Percentiles rank a stretch among this genome's conserved stretches.
phyloP scores from a whole-genome alignment of 2,888 invertebrate genomes.

The Mycalesis mineus region DNA sequence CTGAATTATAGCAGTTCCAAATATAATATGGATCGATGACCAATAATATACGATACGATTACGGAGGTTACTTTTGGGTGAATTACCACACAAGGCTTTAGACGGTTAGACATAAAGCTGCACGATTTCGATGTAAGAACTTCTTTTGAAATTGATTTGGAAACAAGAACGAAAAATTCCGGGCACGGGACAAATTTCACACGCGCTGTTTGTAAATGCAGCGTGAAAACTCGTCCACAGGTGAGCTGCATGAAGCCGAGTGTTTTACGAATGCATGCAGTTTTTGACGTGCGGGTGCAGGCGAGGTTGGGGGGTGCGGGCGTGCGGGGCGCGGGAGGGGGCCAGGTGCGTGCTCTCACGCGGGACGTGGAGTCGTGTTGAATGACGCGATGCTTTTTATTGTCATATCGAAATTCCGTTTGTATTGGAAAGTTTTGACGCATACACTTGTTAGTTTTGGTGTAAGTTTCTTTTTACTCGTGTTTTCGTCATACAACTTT shows the following conservation, averaged over 20 bases:
- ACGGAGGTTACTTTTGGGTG: too few species aligned
- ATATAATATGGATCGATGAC: too few species aligned
- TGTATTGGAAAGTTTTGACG: background rate
- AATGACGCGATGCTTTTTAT: slow-evolving; percentile 9
- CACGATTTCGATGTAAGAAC: too few species aligned
- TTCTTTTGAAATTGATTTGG: too few species aligned
- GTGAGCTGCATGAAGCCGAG: slow-evolving; percentile 11
- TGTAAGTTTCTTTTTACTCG: too few species aligned
- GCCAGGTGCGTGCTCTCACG: slow-evolving; percentile 31
- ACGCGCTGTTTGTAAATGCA: background rate
- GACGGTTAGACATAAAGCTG: too few species aligned
- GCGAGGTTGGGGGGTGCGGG: too few species aligned
- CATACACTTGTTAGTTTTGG: too few species aligned
- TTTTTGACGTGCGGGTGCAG: slow-evolving; percentile 23
- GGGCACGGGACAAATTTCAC: background rate
- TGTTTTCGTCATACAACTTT: background rate
- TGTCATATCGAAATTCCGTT: background rate
- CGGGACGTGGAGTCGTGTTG: slow-evolving; percentile 22
- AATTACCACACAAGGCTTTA: too few species aligned
- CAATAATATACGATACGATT: too few species aligned
- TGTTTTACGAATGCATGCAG: slow-evolving; percentile 30
- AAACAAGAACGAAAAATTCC: too few species aligned
- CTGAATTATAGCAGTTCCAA: background rate
- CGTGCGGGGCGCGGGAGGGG: background rate
- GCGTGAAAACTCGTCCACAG: background rate